Base-by-base conservation (phyloP, 2,113 vertebrate species). In the Pangasianodon hypophthalmus region DNA sequence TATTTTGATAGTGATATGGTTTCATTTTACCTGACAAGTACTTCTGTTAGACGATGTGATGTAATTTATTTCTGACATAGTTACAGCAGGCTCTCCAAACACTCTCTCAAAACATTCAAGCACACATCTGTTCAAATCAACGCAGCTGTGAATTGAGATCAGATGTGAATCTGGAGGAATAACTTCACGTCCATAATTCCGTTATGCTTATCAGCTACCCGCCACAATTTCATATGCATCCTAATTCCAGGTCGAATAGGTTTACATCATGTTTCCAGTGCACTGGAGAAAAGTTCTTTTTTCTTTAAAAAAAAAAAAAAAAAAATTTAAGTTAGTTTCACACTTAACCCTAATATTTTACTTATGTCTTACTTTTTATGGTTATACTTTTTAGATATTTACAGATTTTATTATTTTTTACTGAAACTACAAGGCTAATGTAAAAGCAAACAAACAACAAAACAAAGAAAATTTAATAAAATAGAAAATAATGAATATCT, bases 241-340 rank as follows among this genome's bases (percentile, higher is more conserved):
- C 60, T 4, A 0, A 60, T 80, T 77, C 32, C 11, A 46, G 32
- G 69, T 37, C 6, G 3, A 6, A 26, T 19, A 24, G 2, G 52
- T 32, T 26, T 87, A 52, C 24, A 19, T 37, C 37, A 18, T 54
- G n/a, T 50, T 71, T 62, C 67, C 13, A 29, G 71, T 32, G 60
- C 52, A 48, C 50, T 10, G 29, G 18, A 83, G 81, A 56, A 84
- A 90, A 90, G 77, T n/a, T n/a, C n/a, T n/a, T n/a, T 5, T 71
- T 41, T 18, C 19, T 73, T 19, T 6, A 48, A 71, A 69, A 37
- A n/a, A 58, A 14, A 69, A 64, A 64, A 14, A 67, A 67, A n/a
- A 62, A 67, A 67, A 67, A 29, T 9, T 67, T 13, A 13, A 67
- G 29, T n/a, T 67, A 14, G 4, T 5, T 11, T 48, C 3, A 4